Base-by-base conservation (phyloP, 2,797 vertebrate genomes). In the Acridotheres tristis region DNA sequence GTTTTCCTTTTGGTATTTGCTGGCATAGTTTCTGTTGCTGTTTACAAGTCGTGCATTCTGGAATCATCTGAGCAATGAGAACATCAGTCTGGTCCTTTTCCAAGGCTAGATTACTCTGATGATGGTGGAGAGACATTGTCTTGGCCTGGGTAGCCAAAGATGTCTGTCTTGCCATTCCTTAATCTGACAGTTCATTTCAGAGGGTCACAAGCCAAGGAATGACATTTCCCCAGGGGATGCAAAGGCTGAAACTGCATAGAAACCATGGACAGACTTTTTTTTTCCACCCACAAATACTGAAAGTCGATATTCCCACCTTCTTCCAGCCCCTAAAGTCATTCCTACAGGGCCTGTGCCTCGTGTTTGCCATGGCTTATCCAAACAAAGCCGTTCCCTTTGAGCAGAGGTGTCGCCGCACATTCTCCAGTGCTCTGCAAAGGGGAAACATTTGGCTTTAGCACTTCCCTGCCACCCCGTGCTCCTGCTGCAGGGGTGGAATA, bases 381-480 rank as follows among this genome's bases (percentile, higher is more conserved):
- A 94, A 90, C 91, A 82, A 91, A 85, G 91, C 77, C 30, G 29
- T 90, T 91, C 80, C 79, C 91, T 90, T 90, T 77, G 94, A 93
- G 86, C 19, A 1, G 90, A 97, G 96, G 97, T 98, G 97, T 98
- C 27, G 29, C 96, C 22, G 9, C 95, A 94, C 90, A 30, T 94
- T 97, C 95, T 91, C 96, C 97, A 97, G 97, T 2, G 1, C 8
- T 13, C 87, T 79, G 87, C 66, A 61, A 93, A 89, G 48, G 85
- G 94, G 94, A 97, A 97, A 96, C 96, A 85, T 55, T 98, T 97
- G 95, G 96, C 97, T 96, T 94, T 90, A 97, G 97, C 91, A 94
- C 83, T 97, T 97, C 88, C 88, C 55, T 4, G 6, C 72, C 59
- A 66, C 81, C 67, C 34, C 55, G 30, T 11, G 57, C 88, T 87